Conservation (phyloP, 2,888 invertebrate species). For the Ametastegia equiseti region DNA sequence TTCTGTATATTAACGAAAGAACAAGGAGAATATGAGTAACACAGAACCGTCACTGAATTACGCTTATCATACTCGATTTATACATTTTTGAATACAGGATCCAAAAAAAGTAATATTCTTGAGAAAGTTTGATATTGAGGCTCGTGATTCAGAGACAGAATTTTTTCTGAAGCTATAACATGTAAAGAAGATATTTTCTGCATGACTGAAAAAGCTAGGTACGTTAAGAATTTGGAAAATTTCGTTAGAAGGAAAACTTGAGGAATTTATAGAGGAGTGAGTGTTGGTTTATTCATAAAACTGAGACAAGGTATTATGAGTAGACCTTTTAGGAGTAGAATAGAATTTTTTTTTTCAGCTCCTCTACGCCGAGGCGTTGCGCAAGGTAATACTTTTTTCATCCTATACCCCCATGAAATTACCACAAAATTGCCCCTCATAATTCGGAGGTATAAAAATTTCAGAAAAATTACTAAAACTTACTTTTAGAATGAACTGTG, state of each 20-base stretch:
- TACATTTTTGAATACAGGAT: no score
- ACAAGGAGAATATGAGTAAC: no score
- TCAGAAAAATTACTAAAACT: neutral
- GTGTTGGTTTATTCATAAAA: neutral
- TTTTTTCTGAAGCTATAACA: no score
- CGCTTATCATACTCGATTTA: no score
- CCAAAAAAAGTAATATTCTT: no score
- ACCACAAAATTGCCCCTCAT: constrained; percentile 1
- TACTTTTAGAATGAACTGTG: neutral
- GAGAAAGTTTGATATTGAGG: no score
- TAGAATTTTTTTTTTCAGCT: neutral
- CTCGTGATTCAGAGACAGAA: no score
- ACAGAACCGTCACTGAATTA: no score
- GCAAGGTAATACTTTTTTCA: neutral
- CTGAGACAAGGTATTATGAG: neutral
- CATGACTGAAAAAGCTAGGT: no score
- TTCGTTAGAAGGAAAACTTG: no score
- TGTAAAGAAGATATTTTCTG: no score
- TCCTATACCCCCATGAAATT: neutral
- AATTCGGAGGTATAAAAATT: neutral
- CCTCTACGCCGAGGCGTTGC: neutral
- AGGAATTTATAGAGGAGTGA: neutral
- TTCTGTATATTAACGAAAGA: no score
- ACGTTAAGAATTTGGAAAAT: neutral
- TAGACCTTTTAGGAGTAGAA: neutral